phyloP scores from a whole-genome alignment of 1,140 invertebrate species.

The Eumeta japonica region DNA sequence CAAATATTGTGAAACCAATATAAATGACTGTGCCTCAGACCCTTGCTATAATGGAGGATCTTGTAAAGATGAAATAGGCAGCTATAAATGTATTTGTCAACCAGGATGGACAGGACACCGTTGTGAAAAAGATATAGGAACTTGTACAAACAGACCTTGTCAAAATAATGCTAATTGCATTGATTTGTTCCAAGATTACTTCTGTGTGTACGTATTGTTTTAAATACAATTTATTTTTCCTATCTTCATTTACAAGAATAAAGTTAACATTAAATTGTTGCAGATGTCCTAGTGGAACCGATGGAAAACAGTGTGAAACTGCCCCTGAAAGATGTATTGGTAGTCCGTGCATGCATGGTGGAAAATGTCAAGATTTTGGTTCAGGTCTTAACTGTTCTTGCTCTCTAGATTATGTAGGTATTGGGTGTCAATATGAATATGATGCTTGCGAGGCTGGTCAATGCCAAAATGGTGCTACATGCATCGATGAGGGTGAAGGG shows the following conservation, averaged over 20 bases:
- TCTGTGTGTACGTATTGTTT: slow-evolving; percentile 80
- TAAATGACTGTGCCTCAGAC: slow-evolving; percentile 85
- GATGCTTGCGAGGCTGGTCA: slow-evolving; percentile 85
- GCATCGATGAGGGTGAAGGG: slow-evolving; percentile 78
- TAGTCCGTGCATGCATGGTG: slow-evolving; percentile 93
- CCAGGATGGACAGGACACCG: slow-evolving; percentile 86
- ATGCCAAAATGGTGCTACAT: slow-evolving; percentile 91
- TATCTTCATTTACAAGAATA: slow-evolving; percentile 1
- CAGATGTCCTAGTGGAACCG: slow-evolving; percentile 87
- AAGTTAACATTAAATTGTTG: slow-evolving; percentile 10
- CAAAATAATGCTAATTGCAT: slow-evolving; percentile 92
- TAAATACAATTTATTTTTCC: slow-evolving; percentile 4
- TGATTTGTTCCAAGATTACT: slow-evolving; percentile 91
- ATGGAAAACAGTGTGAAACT: slow-evolving; percentile 92
- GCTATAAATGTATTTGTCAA: slow-evolving; percentile 79
- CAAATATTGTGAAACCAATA: slow-evolving; percentile 74
- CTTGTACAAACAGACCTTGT: slow-evolving; percentile 82
- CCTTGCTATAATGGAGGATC: slow-evolving; percentile 87
- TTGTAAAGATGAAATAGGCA: slow-evolving; percentile 84
- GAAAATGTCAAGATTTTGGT: slow-evolving; percentile 91
- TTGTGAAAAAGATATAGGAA: slow-evolving; percentile 86
- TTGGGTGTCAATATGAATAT: slow-evolving; percentile 92
- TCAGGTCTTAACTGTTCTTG: slow-evolving; percentile 93
- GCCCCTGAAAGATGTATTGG: slow-evolving; percentile 94
- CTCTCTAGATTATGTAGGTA: slow-evolving; percentile 78